phyloP scores from a whole-genome alignment of 1,140 invertebrate genomes.

The Nomia melanderi region DNA sequence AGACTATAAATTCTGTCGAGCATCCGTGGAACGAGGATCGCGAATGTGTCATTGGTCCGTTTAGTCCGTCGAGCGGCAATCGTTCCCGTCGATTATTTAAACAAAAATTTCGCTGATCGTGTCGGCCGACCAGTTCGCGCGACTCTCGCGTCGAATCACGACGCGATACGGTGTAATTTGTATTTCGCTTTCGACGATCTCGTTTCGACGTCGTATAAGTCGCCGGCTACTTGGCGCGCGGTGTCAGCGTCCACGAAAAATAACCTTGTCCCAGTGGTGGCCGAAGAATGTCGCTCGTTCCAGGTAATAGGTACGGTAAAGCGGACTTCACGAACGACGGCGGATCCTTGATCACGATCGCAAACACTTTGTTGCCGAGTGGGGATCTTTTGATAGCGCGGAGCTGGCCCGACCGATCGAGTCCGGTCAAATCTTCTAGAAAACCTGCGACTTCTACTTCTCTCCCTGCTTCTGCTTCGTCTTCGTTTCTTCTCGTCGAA shows the following conservation, averaged over 20 bases:
- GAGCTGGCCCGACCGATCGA: not conserved
- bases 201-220: too few relatives aligned
- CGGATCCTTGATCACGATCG: conserved; percentile 42
- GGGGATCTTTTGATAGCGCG: conserved; percentile 41
- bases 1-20: too few relatives aligned
- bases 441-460: conserved; percentile 11
- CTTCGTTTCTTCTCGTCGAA: not conserved
- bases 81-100: too few relatives aligned
- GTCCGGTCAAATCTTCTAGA: conserved; percentile 41
- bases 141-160: not conserved
- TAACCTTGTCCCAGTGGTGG: conserved; percentile 11
- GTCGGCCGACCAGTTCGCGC: not conserved
- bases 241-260: not conserved
- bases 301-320: conserved; percentile 52
- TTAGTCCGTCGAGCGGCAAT: not conserved
- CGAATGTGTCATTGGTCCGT: too few relatives aligned
- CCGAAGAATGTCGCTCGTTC: conserved; percentile 47
- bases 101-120: too few relatives aligned
- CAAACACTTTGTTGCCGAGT: conserved; percentile 39
- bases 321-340: conserved; percentile 48
- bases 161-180: not conserved
- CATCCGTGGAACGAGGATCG: too few relatives aligned
- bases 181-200: not conserved
- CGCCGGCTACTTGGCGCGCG: not conserved
- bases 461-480: too few relatives aligned